Evolutionary conservation across 1,140 invertebrate genomes (phyloP).

Genomic region (Megalonaias nervosa): DNA sequence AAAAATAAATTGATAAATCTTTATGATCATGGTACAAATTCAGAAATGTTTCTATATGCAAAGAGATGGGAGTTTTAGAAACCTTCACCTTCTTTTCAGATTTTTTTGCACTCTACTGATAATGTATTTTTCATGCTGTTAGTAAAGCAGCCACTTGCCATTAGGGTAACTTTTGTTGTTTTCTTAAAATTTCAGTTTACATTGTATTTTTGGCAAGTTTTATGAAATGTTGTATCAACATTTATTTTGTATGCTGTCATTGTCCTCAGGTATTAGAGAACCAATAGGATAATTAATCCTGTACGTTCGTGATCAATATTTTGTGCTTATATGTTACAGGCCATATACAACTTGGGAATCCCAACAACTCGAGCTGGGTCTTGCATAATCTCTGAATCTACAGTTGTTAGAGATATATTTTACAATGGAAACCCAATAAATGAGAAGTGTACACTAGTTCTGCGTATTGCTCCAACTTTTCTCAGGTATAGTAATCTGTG

Average conservation of each 20-base stretch:
- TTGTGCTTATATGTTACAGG: constrained; percentile 71
- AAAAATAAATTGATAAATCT: too few species aligned
- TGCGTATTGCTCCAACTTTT: constrained; percentile 75
- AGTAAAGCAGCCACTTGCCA: too few species aligned
- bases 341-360: constrained; percentile 77
- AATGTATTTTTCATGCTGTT: too few species aligned
- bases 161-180: too few species aligned
- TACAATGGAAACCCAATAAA: constrained; percentile 76
- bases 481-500: constrained; percentile 70
- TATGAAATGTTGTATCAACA: not conserved
- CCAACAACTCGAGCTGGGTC: constrained; percentile 77
- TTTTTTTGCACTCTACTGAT: too few species aligned
- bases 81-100: too few species aligned
- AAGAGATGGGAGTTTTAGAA: too few species aligned
- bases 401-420: constrained; percentile 76
- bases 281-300: not conserved
- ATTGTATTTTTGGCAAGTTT: not conserved
- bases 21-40: too few species aligned
- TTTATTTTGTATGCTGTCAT: not conserved
- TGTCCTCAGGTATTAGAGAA: not conserved
- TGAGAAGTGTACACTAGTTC: constrained; percentile 76
- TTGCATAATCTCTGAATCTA: constrained; percentile 76
- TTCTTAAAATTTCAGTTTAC: not conserved
- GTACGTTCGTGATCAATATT: constrained; percentile 24
- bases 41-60: too few species aligned